Evolutionary conservation across 2,888 invertebrate species (phyloP), one percentile per base, ranked within the genome.

Genomic region (Candidula unifasciata): DNA sequence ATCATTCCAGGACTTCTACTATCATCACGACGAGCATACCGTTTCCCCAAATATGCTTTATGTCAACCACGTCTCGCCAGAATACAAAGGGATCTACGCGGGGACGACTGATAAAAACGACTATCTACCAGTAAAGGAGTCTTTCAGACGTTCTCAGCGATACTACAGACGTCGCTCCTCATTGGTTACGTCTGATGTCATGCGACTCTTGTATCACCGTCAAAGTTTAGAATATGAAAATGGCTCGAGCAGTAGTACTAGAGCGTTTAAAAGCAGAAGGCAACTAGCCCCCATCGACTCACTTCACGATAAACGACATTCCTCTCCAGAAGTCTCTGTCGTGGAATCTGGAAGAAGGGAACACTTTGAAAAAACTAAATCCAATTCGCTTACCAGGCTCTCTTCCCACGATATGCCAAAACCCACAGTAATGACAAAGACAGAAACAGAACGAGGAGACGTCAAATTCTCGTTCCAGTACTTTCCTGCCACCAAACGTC

Each of bases 401-500:
- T 37, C 78, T 10, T 44, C 54, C 10, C 77, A 76, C 16, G 80
- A 64, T 44, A 52, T 81, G 64, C 64, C 71, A 78, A 83, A 52
- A 52, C 54, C 66, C 27, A 52, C 78, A 60, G 33, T 74, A 30
- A 35, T 60, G 6, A 81, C 33, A 30, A 85, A 82, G 54, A 82
- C 85, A 37, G 82, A 52, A 54, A 85, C 92, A 10, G 90, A 91
- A 77, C 85, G 90, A 27, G 93, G 92, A 0, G 91, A 91, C 80
- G 84, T 93, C 0, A 91, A 92, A 86, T 93, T 94, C 86, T 91
- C 94, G 21, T 90, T 94, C 78, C 94, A 94, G 85, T 94, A 93
- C 84, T 91, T 94, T 66, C 93, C 93, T 5, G 92, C 93, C 24
- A 89, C 93, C 24, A 93, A 92, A 85, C 90, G 94, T 27, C 90